Evolutionary conservation across 2,797 vertebrate genomes (phyloP).

Genomic region (Alexandromys oeconomus): DNA sequence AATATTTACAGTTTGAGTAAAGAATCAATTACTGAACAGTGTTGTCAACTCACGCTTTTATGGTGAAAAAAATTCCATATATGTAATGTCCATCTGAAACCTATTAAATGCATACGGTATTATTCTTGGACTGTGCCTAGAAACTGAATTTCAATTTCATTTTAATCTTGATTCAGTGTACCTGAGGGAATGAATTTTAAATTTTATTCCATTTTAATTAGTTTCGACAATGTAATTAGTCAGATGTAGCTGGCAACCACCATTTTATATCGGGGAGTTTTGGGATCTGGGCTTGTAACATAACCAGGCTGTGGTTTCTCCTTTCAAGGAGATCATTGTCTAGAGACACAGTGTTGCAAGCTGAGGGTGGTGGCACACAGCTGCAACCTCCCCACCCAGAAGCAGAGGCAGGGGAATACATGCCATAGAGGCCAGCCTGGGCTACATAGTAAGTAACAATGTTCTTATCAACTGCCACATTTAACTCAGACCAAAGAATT

Average conservation of each 20-base stretch:
- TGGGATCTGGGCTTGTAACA: neutral
- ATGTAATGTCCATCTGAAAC: neutral
- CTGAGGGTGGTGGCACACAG: neutral
- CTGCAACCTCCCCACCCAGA: neutral
- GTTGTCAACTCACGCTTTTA: neutral
- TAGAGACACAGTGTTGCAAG: neutral
- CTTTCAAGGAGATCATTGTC: neutral
- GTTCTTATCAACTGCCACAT: neutral
- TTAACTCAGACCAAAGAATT: neutral
- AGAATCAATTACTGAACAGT: neutral
- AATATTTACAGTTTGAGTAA: conserved; percentile 2
- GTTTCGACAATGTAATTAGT: neutral
- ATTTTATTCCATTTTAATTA: conserved; percentile 41
- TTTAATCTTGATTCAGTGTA: neutral
- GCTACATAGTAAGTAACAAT: neutral
- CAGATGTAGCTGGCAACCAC: neutral
- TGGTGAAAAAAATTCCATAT: neutral
- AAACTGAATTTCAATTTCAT: neutral
- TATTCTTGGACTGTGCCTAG: neutral
- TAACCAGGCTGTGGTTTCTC: neutral
- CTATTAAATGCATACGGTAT: neutral
- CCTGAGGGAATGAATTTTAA: conserved; percentile 13
- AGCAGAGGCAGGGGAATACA: neutral
- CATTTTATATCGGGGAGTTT: neutral
- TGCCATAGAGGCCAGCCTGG: neutral